Conservation (phyloP, 2,888 invertebrate genomes). For the Acanthopleura granulata region DNA sequence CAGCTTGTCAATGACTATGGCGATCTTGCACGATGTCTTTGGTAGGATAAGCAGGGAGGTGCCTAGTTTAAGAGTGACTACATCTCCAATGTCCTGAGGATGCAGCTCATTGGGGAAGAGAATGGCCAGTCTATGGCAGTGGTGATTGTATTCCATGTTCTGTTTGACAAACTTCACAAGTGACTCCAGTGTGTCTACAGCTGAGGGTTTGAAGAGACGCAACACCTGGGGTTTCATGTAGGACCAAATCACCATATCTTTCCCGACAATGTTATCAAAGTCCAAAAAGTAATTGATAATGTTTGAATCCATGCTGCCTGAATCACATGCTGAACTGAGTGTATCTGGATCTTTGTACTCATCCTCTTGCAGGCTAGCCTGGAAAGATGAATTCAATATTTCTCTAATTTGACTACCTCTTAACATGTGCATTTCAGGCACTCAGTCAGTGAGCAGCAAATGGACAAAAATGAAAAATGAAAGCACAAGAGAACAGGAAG, state of each 20-base stretch:
- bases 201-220: conserved; percentile 47
- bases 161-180: conserved; percentile 47
- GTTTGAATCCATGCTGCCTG: too few species aligned
- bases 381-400: too few species aligned
- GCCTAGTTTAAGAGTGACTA: conserved; percentile 44
- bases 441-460: too few species aligned
- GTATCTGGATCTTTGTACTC: too few species aligned
- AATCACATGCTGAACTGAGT: too few species aligned
- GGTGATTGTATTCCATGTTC: conserved; percentile 42
- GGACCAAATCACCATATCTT: conserved; percentile 52
- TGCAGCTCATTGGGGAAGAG: conserved; percentile 46
- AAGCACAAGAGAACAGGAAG: too few species aligned
- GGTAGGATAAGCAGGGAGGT: conserved; percentile 51
- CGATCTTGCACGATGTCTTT: conserved; percentile 36
- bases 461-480: too few species aligned
- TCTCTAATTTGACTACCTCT: too few species aligned
- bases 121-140: conserved; percentile 46
- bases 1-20: conserved; percentile 49
- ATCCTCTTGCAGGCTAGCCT: too few species aligned
- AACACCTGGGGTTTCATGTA: conserved; percentile 45
- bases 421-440: too few species aligned
- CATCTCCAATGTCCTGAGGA: conserved; percentile 44
- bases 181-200: conserved; percentile 42
- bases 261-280: conserved; percentile 39
- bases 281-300: conserved; percentile 27